Evolutionary conservation across 2,888 invertebrate species (phyloP).

Genomic region (Andrena bucephala): DNA sequence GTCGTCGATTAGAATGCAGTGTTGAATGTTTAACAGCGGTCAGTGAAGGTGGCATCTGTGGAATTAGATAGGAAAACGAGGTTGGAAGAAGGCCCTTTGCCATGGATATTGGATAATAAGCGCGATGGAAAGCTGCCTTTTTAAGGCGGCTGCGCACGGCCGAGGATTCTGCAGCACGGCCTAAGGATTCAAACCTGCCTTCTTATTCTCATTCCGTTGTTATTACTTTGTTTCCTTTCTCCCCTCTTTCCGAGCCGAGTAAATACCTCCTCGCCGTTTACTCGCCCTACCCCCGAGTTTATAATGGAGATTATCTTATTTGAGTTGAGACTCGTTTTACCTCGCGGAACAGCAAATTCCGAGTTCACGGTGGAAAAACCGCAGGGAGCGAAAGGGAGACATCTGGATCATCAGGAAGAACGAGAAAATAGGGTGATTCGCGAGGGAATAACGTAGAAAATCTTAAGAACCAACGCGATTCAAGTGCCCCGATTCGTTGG

Average conservation of each 20-base stretch:
- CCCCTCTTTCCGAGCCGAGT: slow-evolving; percentile 75
- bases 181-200: slow-evolving; percentile 70
- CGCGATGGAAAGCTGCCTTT: slow-evolving; percentile 36
- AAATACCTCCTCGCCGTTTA: slow-evolving; percentile 83
- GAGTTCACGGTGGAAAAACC: slow-evolving; percentile 48
- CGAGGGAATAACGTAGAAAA: neutral
- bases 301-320: slow-evolving; percentile 85
- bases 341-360: slow-evolving; percentile 48
- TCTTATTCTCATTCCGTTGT: slow-evolving; percentile 79
- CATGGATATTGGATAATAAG: slow-evolving; percentile 71
- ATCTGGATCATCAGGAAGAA: slow-evolving; percentile 4
- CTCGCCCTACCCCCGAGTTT: slow-evolving; percentile 81
- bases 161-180: slow-evolving; percentile 57
- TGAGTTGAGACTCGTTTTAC: slow-evolving; percentile 78
- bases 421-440: neutral
- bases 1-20: slow-evolving; percentile 14
- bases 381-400: slow-evolving; percentile 18
- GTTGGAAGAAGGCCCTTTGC: slow-evolving; percentile 62
- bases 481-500: neutral
- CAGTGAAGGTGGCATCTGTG: slow-evolving; percentile 27
- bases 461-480: slow-evolving; percentile 7
- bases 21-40: slow-evolving; percentile 9
- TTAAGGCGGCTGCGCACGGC: slow-evolving; percentile 65
- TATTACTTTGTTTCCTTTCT: slow-evolving; percentile 81
- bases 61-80: slow-evolving; percentile 55